These are phyloP conservation scores for Watsonalla binaria DNA, from an alignment of 2,888 invertebrate species.

Conservation along the genomic window DNA sequence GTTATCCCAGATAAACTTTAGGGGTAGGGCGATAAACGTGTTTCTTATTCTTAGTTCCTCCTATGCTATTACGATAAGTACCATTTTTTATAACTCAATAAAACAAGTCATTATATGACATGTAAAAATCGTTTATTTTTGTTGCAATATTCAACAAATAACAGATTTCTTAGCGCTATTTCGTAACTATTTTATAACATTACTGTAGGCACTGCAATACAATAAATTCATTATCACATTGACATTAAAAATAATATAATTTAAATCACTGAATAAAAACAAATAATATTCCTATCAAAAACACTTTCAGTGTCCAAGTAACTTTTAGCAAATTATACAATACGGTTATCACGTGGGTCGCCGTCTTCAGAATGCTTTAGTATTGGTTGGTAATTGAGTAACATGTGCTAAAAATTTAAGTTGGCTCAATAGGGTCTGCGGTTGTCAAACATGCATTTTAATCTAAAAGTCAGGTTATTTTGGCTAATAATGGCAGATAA, in stretches of 20 bases:
- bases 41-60: too few species aligned
- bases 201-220: constrained; percentile 38
- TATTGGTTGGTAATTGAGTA: too few species aligned
- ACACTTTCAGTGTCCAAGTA: constrained; percentile 5
- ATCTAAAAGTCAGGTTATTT: background rate
- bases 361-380: background rate
- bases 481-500: background rate
- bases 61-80: background rate
- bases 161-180: constrained; percentile 44
- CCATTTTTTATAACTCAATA: constrained; percentile 18
- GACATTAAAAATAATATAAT: constrained; percentile 32
- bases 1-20: too few species aligned
- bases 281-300: constrained; percentile 11
- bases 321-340: constrained; percentile 1
- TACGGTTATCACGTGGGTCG: background rate
- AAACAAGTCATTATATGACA: constrained; percentile 33
- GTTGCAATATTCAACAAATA: constrained; percentile 49
- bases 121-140: constrained; percentile 50
- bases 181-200: constrained; percentile 34
- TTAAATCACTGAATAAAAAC: constrained; percentile 35
- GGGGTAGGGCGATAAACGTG: too few species aligned
- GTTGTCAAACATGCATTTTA: too few species aligned
- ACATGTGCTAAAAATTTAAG: too few species aligned
- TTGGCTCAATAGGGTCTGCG: too few species aligned
- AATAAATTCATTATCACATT: constrained; percentile 48